Percentiles rank a stretch among this genome's conserved stretches.
Evolutionary conservation across 2,888 invertebrate species (phyloP).

Genomic region (Panopea generosa): DNA sequence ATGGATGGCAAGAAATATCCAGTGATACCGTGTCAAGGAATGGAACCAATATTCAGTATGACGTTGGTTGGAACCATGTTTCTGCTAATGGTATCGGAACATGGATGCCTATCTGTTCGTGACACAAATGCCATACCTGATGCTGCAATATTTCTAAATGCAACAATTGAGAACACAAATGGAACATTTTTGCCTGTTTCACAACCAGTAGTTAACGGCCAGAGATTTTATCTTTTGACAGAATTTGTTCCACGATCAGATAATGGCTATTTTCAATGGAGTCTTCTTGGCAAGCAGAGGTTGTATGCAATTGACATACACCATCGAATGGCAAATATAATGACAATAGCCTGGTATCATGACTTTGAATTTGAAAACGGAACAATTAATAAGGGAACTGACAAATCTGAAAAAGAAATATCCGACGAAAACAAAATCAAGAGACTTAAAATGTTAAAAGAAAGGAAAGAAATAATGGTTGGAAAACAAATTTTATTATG

Average conservation of each 20-base stretch:
- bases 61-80: slow-evolving; percentile 41
- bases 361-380: slow-evolving; percentile 9
- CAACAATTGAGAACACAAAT: slow-evolving; percentile 28
- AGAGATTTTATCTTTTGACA: slow-evolving; percentile 53
- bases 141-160: slow-evolving; percentile 44
- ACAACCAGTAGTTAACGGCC: slow-evolving; percentile 53
- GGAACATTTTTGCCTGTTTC: slow-evolving; percentile 55
- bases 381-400: too few species aligned
- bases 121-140: slow-evolving; percentile 50
- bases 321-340: slow-evolving; percentile 36
- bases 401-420: neutral
- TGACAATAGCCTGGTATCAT: slow-evolving; percentile 51
- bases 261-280: neutral
- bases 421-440: neutral
- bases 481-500: slow-evolving; percentile 32
- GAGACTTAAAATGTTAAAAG: neutral
- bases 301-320: slow-evolving; percentile 58
- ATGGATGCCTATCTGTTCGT: slow-evolving; percentile 40
- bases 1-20: slow-evolving; percentile 63
- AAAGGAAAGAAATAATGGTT: slow-evolving; percentile 5
- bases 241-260: slow-evolving; percentile 46
- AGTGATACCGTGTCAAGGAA: slow-evolving; percentile 43
- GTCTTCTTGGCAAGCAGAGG: slow-evolving; percentile 19
- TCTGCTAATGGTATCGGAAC: slow-evolving; percentile 39
- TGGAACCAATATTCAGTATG: slow-evolving; percentile 51